These are phyloP conservation scores for Otus sunia DNA, from an alignment of 2,113 vertebrate species.

Conservation along the genomic window DNA sequence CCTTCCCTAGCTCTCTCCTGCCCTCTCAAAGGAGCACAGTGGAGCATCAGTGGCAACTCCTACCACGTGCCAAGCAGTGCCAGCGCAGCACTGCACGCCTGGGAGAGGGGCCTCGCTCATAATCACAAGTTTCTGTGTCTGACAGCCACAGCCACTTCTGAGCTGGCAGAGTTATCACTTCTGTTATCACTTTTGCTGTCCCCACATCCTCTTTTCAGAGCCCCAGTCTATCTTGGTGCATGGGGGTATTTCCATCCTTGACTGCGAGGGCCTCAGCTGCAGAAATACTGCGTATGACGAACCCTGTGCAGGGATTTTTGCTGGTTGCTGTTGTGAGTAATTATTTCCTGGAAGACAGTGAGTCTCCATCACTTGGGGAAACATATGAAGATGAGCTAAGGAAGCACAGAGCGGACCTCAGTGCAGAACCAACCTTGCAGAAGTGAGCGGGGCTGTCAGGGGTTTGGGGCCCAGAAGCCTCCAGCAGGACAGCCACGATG, in stretches of 20 bases:
- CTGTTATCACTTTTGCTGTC: not conserved
- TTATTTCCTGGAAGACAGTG: not conserved
- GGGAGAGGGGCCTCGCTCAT: too few relatives aligned
- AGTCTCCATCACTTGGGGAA: not conserved
- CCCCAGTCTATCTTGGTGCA: not conserved
- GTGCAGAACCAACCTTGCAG: not conserved
- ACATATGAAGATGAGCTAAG: not conserved
- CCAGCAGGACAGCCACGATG: not conserved
- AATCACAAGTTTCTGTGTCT: too few relatives aligned
- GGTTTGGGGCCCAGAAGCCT: not conserved
- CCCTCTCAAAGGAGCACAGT: not conserved
- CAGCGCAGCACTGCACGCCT: accelerated
- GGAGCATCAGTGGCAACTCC: not conserved
- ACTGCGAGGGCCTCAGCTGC: not conserved
- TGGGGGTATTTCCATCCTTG: not conserved
- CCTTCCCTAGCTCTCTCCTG: not conserved
- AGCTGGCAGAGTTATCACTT: too few relatives aligned
- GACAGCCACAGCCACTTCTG: too few relatives aligned
- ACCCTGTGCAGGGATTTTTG: not conserved
- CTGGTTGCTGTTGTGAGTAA: not conserved
- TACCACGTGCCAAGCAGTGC: not conserved
- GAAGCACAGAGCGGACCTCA: not conserved
- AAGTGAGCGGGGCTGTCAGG: not conserved
- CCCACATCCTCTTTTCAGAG: constrained; percentile 1
- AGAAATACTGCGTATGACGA: not conserved